Base-by-base conservation (phyloP, 2,888 invertebrate genomes). In the Brassicogethes aeneus region DNA sequence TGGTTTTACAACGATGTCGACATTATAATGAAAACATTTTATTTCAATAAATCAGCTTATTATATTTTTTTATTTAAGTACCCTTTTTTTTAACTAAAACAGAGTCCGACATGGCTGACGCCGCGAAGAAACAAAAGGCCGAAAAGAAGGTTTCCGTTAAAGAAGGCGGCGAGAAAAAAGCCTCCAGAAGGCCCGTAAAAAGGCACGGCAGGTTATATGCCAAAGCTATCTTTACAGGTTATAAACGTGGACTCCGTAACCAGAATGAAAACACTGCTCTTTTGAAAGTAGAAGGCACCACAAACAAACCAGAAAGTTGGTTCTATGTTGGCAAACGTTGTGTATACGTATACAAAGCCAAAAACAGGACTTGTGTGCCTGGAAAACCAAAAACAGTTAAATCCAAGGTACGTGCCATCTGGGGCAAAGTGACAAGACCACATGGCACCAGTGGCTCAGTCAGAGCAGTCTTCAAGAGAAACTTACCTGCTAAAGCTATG, bases 291-390 rank as follows among this genome's bases (percentile, higher is more conserved):
- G 97, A 99, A 61, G 97, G 96, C 17, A 84, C 92, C 35, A 76
- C 77, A 45, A 71, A 74, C 38, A 86, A 88, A 60, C 66, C 74
- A 7, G 91, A 92, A 54, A 89, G 93, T 15, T 73, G 77, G 51
- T 99, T 92, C 72, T 99, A 99, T 56, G 76, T 95, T 46, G 99
- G 99, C 65, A 99, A 99, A 72, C 83, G 87, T 56, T 95, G 94
- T 61, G 95, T 92, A 39, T 99, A 87, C 68, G 95, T 99, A 31
- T 99, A 96, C 79, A 92, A 91, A 74, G 90, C 88, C 1, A 88
- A 90, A 72, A 89, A 89, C 60, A 84, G 85, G 76, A 88, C 87
- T 12, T 82, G 85, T 43, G 83, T 90, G 52, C 88, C 90, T 42
- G 88, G 88, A 32, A 85, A 82, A 45, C 83, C 83, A n/a, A 80